Conservation (phyloP, 2,888 invertebrate genomes). For the Branchellion lobata region DNA sequence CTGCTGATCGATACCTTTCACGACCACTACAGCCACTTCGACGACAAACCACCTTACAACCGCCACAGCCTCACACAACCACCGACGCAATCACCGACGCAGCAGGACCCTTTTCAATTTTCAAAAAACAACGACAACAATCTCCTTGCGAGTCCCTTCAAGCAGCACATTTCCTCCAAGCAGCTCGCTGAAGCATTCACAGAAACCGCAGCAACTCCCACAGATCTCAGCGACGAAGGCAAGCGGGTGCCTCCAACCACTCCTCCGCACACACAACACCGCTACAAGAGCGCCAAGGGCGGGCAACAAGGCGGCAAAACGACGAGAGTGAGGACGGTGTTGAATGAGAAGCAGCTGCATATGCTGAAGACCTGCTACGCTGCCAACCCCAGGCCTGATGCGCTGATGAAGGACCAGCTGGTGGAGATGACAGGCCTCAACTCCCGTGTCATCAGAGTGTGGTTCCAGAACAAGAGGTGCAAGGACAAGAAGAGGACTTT, state of each 20-base stretch:
- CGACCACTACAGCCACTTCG: too few relatives aligned
- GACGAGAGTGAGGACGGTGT: slow-evolving; percentile 92
- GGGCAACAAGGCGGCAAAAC: slow-evolving; percentile 69
- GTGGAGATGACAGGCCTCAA: slow-evolving; percentile 98
- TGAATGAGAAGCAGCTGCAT: slow-evolving; percentile 97
- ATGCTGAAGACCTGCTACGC: slow-evolving; percentile 95
- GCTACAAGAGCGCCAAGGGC: not conserved
- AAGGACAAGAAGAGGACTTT: slow-evolving; percentile 74
- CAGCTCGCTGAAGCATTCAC: not conserved
- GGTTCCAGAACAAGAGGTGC: slow-evolving; percentile 78
- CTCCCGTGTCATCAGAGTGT: slow-evolving; percentile 95
- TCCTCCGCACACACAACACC: not conserved
- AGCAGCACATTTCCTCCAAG: not conserved
- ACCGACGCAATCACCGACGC: too few relatives aligned
- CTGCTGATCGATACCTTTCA: too few relatives aligned
- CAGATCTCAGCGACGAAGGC: not conserved
- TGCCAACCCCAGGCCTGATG: slow-evolving; percentile 96
- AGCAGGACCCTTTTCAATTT: too few relatives aligned
- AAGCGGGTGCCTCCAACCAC: not conserved
- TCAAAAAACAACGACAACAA: too few relatives aligned
- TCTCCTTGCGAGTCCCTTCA: too few relatives aligned
- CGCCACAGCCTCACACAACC: too few relatives aligned
- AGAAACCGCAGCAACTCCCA: not conserved
- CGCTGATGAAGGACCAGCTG: slow-evolving; percentile 97
- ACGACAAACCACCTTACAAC: too few relatives aligned